Conservation (phyloP, 2,797 vertebrate species). For the Enteromius viviparus region DNA sequence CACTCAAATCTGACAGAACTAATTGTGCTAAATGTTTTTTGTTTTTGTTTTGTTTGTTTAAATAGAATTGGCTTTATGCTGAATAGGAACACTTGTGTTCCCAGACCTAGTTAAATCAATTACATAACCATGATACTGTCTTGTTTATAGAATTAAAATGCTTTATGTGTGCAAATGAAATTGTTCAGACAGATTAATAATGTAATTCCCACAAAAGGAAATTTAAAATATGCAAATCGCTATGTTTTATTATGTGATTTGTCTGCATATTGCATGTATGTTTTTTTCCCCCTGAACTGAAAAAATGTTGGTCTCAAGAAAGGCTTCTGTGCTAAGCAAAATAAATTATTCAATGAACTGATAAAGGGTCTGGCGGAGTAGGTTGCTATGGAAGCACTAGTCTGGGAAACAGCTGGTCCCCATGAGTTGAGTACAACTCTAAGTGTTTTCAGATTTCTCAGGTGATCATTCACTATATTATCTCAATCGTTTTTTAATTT, state of each 20-base stretch:
- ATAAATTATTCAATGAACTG: slow-evolving; percentile 72
- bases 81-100: not conserved
- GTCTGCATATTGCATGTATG: not conserved
- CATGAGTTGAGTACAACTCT: slow-evolving; percentile 32
- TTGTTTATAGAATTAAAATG: not conserved
- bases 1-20: not conserved
- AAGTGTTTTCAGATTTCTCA: slow-evolving; percentile 15
- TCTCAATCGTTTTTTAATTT: not conserved
- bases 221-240: not conserved
- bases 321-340: slow-evolving; percentile 45
- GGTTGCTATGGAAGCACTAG: slow-evolving; percentile 66
- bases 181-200: not conserved
- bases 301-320: slow-evolving; percentile 45
- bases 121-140: not conserved
- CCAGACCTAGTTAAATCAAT: not conserved
- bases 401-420: slow-evolving; percentile 12
- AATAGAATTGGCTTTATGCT: not conserved
- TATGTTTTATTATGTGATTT: not conserved
- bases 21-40: not conserved
- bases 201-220: not conserved
- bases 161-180: not conserved
- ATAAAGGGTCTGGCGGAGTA: slow-evolving; percentile 58
- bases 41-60: not conserved
- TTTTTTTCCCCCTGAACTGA: slow-evolving; percentile 34
- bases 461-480: not conserved